Conservation (phyloP, 2,888 invertebrate genomes). For the Leptinotarsa peninsularis region DNA sequence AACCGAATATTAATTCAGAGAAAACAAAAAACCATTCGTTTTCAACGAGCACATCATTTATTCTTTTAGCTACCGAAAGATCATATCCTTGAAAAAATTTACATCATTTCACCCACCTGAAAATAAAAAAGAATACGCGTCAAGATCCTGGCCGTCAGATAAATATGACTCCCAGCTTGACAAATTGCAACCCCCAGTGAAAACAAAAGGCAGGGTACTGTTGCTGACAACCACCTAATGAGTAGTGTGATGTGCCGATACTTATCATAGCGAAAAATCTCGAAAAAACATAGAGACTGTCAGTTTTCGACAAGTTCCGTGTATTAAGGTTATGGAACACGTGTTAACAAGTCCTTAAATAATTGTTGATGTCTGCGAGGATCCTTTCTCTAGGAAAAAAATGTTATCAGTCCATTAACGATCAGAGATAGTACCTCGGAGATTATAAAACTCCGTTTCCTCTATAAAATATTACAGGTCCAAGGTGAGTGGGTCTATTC, state of each 20-base stretch:
- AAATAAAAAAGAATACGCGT: slow-evolving; percentile 30
- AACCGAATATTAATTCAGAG: slow-evolving; percentile 1
- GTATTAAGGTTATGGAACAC: slow-evolving; percentile 41
- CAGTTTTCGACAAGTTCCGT: slow-evolving; percentile 42
- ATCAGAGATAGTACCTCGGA: neutral
- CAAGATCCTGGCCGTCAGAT: slow-evolving; percentile 36
- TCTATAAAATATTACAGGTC: neutral
- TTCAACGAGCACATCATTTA: slow-evolving; percentile 27
- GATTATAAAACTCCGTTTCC: neutral
- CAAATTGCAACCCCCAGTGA: slow-evolving; percentile 53
- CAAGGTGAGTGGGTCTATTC: too few species aligned
- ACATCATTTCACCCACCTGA: slow-evolving; percentile 33
- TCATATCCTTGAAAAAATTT: slow-evolving; percentile 38
- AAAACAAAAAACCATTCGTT: neutral
- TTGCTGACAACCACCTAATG: slow-evolving; percentile 45
- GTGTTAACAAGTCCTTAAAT: slow-evolving; percentile 51
- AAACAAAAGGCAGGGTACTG: slow-evolving; percentile 44
- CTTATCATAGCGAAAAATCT: slow-evolving; percentile 41
- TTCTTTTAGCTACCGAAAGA: slow-evolving; percentile 38
- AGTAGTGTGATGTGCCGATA: slow-evolving; percentile 43
- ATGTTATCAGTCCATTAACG: slow-evolving; percentile 3
- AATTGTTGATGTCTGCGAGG: slow-evolving; percentile 44
- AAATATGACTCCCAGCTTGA: slow-evolving; percentile 41
- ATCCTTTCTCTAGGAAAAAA: neutral
- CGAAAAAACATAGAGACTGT: slow-evolving; percentile 34